phyloP scores from a whole-genome alignment of 2,888 invertebrate genomes.

The Pyrrhosoma nymphula region DNA sequence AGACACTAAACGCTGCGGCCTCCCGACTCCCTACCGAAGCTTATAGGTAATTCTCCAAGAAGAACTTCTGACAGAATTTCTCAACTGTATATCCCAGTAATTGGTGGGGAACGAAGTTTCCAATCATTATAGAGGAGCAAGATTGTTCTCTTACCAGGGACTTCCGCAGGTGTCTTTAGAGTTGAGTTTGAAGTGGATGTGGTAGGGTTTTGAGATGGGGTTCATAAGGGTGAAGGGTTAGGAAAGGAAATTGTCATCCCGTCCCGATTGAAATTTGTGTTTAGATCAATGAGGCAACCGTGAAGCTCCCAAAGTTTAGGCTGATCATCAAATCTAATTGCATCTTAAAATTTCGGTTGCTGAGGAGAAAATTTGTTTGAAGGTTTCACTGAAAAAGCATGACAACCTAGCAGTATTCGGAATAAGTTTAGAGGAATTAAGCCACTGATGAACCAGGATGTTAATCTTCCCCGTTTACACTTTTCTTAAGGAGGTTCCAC shows the following conservation, averaged over 20 bases:
- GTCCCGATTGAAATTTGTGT: background rate
- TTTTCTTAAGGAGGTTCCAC: too few relatives aligned
- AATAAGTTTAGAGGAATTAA: too few relatives aligned
- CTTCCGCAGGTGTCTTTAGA: background rate
- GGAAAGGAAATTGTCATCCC: background rate
- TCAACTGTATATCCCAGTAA: background rate
- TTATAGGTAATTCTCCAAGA: background rate
- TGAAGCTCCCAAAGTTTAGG: too few relatives aligned
- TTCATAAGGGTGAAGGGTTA: background rate
- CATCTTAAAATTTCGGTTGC: too few relatives aligned
- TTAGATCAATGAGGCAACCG: background rate
- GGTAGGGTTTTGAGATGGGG: background rate
- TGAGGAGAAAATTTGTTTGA: too few relatives aligned
- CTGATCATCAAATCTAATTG: too few relatives aligned
- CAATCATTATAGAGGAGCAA: background rate
- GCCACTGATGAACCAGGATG: too few relatives aligned
- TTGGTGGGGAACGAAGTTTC: background rate
- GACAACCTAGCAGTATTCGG: too few relatives aligned
- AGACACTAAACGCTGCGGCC: background rate
- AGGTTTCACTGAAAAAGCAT: too few relatives aligned
- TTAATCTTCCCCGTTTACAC: too few relatives aligned
- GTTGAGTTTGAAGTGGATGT: background rate
- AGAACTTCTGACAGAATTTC: slow-evolving; percentile 6
- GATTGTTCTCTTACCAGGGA: background rate
- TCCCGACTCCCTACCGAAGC: background rate